Base-by-base conservation (phyloP, 1,140 invertebrate genomes). In the Cephus cinctus region DNA sequence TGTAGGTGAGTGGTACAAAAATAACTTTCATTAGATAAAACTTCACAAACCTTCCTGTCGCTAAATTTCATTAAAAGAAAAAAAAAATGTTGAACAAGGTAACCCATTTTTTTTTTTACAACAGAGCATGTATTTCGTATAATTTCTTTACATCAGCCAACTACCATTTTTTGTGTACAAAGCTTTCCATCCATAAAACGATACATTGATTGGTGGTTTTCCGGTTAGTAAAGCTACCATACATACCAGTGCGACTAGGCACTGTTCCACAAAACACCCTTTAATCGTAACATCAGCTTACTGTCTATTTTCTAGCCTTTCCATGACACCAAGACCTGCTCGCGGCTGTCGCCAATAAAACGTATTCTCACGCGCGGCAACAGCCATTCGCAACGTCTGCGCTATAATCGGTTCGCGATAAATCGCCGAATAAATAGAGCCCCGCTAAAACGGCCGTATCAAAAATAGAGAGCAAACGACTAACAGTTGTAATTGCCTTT, bases 401-500 rank as follows among this genome's bases (percentile, higher is more conserved):
- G 25, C 25, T 27, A 6, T n/a, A n/a, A n/a, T 27, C 25, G 25
- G 25, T n/a, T n/a, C n/a, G n/a, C 25, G 25, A 27, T 20, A 20
- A 21, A n/a, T 18, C 23, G 31, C 21, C 19, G 15, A 31, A 23
- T 6, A 40, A 30, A 48, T 23, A 42, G 22, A 35, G 14, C 15
- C 35, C 43, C 20, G 44, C 38, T 41, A 43, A 50, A 44, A 47
- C 46, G 62, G 63, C 65, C 54, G 56, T 72, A 71, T 64, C 56
- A 71, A 73, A 72, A 74, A 74, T 74, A 74, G 71, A 74, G 71
- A 74, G 71, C 68, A 67, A 72, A 72, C 65, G 63, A 65, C 25
- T 46, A 63, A 41, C 50, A 58, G 44, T 57, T 25, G 14, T 27
- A 41, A 36, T 56, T 49, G 51, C 54, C 47, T 59, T 32, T 30